phyloP scores from a whole-genome alignment of 1,140 invertebrate genomes.

The Drosophila subobscura region DNA sequence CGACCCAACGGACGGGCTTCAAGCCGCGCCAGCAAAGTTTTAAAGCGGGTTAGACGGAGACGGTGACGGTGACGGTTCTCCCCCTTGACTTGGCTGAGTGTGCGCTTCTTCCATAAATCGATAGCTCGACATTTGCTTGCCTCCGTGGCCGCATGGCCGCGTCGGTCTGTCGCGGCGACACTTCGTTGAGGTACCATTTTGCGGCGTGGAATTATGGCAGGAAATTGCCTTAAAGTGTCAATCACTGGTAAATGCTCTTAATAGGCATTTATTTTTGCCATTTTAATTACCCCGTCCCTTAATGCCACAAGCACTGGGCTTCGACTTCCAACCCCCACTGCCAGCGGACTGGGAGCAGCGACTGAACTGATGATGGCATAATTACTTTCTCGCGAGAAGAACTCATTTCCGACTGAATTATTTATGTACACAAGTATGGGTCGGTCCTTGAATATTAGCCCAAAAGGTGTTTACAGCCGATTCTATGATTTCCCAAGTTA shows the following conservation, averaged over 20 bases:
- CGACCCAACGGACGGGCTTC: conserved; percentile 1
- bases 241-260: conserved; percentile 55
- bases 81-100: conserved; percentile 1
- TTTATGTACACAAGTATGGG: not conserved
- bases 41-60: conserved; percentile 34
- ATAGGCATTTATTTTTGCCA: conserved; percentile 63
- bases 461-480: conserved; percentile 11
- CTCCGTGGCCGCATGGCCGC: conserved; percentile 13
- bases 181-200: conserved; percentile 47
- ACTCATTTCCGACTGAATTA: conserved; percentile 40
- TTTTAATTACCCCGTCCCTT: conserved; percentile 53
- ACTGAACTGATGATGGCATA: conserved; percentile 38
- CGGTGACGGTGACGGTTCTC: no score
- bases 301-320: not conserved
- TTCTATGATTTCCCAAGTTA: conserved; percentile 20
- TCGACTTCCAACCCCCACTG: not conserved
- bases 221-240: conserved; percentile 62
- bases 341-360: conserved; percentile 13
- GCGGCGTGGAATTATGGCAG: conserved; percentile 55
- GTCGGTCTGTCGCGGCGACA: conserved; percentile 29
- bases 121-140: conserved; percentile 52
- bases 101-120: conserved; percentile 31
- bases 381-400: conserved; percentile 43
- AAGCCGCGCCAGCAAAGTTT: conserved; percentile 29
- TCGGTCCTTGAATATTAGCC: conserved; percentile 14